These are phyloP conservation scores for Trypoxylus dichotomus DNA, from an alignment of 1,140 invertebrate genomes.

Conservation along the genomic window DNA sequence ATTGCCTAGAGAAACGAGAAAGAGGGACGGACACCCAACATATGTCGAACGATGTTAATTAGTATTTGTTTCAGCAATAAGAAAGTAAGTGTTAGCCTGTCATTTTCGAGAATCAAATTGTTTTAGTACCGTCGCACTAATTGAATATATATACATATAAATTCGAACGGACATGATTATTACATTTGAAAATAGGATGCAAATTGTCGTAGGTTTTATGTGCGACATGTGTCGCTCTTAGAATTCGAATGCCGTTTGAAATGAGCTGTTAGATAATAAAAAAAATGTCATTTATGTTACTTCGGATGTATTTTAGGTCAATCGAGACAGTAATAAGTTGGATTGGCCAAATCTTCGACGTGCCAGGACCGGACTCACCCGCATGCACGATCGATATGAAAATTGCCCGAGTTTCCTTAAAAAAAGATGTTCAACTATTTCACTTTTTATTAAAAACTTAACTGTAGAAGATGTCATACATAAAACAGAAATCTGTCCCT, in stretches of 20 bases:
- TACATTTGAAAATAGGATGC: conserved; percentile 29
- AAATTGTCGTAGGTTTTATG: not conserved
- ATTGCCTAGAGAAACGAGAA: conserved; percentile 1
- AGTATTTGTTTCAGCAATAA: conserved; percentile 28
- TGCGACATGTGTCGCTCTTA: not conserved
- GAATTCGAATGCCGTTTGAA: not conserved
- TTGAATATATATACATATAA: conserved; percentile 20
- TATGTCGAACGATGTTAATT: conserved; percentile 28
- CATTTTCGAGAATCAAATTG: conserved; percentile 28
- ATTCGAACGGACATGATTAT: conserved; percentile 20
- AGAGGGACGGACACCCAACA: not conserved
- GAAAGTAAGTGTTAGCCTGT: conserved; percentile 19
- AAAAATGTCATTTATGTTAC: no score
- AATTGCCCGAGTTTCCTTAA: no score
- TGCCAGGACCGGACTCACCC: no score
- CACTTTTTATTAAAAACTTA: no score
- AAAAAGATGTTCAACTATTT: no score
- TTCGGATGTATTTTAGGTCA: no score
- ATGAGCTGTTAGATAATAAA: not conserved
- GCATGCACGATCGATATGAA: no score
- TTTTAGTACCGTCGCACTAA: conserved; percentile 22
- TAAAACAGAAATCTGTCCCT: no score
- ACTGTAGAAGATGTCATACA: no score
- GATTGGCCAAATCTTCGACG: no score
- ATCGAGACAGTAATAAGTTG: no score